phyloP scores from a whole-genome alignment of 2,888 invertebrate genomes.

The Diaprepes abbreviatus region DNA sequence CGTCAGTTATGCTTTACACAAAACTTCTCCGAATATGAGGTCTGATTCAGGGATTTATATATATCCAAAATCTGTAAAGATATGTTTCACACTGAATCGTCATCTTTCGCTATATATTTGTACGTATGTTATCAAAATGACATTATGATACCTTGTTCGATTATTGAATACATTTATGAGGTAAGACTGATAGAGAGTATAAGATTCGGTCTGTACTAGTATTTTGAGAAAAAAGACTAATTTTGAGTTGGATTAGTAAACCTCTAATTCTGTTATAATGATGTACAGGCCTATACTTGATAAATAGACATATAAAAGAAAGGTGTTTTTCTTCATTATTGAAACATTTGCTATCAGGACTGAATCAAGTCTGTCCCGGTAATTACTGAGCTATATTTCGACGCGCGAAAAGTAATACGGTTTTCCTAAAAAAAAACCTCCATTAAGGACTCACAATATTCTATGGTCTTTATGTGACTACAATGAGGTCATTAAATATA shows the following conservation, averaged over 20 bases:
- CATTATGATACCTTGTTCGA: constrained; percentile 24
- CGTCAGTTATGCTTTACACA: constrained; percentile 36
- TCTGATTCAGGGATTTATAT: constrained; percentile 21
- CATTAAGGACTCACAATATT: background rate
- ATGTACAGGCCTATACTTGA: constrained; percentile 10
- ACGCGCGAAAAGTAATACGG: background rate
- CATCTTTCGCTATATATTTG: constrained; percentile 26
- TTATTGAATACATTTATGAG: constrained; percentile 13
- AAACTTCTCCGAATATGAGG: constrained; percentile 33
- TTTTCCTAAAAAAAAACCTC: background rate
- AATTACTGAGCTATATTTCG: constrained; percentile 19
- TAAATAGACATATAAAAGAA: constrained; percentile 6
- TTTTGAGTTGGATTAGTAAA: constrained; percentile 23
- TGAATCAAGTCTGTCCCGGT: constrained; percentile 17
- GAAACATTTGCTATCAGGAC: constrained; percentile 29
- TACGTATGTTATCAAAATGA: constrained; percentile 3
- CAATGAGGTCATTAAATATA: too few relatives aligned
- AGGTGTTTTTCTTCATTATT: constrained; percentile 24
- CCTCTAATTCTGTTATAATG: constrained; percentile 24
- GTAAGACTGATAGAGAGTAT: background rate
- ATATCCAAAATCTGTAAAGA: constrained; percentile 23
- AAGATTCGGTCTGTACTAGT: constrained; percentile 15
- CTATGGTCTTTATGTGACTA: background rate
- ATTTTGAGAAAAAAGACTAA: too few relatives aligned
- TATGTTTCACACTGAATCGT: constrained; percentile 31